These are phyloP conservation scores for Ammodytes marinus DNA, from an alignment of 2,113 vertebrate genomes.

Conservation along the genomic window DNA sequence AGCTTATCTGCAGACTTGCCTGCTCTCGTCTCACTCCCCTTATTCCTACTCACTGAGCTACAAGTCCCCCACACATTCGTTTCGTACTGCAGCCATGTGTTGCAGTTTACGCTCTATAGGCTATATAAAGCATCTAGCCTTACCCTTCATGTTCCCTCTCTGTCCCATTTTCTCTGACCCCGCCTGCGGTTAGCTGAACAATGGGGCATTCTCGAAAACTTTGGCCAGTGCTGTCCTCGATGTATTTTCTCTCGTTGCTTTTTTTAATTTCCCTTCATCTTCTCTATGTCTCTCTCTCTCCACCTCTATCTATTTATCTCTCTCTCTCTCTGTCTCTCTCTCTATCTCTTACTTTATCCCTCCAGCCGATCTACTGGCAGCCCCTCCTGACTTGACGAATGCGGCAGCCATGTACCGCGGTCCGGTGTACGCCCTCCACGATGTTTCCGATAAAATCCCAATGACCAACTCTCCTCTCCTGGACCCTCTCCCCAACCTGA, in stretches of 20 bases:
- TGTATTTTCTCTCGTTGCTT: constrained; percentile 1
- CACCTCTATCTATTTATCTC: neutral
- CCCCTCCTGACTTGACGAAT: constrained; percentile 93
- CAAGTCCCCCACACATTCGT: constrained; percentile 86
- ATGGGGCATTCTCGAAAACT: neutral
- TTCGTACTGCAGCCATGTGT: constrained; percentile 87
- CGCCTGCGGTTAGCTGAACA: neutral
- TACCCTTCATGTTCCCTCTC: neutral
- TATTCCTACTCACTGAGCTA: constrained; percentile 81
- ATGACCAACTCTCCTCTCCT: constrained; percentile 97
- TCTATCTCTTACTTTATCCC: neutral
- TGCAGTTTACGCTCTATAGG: constrained; percentile 65
- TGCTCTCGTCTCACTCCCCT: constrained; percentile 33
- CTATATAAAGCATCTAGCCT: neutral
- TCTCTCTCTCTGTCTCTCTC: neutral
- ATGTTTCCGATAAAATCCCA: constrained; percentile 95
- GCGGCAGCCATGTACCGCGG: constrained; percentile 95
- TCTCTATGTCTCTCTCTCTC: neutral
- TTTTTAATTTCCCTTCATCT: neutral
- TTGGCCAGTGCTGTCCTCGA: neutral
- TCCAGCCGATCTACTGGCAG: constrained; percentile 89
- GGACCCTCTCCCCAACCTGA: constrained; percentile 94
- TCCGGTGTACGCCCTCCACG: constrained; percentile 93
- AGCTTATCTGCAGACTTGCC: constrained; percentile 55
- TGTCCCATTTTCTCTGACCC: neutral